These are phyloP conservation scores for Sebastolobus altivelis DNA, from an alignment of 2,797 vertebrate genomes.

Conservation along the genomic window DNA sequence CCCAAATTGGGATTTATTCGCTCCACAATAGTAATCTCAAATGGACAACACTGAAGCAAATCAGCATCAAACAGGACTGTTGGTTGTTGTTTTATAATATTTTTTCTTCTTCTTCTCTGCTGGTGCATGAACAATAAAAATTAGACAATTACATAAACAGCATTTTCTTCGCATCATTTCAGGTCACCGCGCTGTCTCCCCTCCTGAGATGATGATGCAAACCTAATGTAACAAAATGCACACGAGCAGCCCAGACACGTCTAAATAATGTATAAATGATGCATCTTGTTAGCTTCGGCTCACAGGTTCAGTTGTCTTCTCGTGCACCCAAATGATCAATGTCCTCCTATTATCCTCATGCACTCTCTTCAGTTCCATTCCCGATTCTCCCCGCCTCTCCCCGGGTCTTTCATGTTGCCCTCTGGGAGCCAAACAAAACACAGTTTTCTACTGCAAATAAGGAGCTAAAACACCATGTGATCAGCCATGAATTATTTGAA, in stretches of 20 bases:
- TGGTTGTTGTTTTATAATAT: neutral
- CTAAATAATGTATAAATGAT: constrained; percentile 81
- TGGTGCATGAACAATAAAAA: constrained; percentile 36
- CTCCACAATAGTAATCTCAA: constrained; percentile 58
- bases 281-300: constrained; percentile 72
- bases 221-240: constrained; percentile 71
- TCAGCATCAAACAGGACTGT: constrained; percentile 26
- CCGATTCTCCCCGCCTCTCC: constrained; percentile 66
- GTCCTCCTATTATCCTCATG: constrained; percentile 80
- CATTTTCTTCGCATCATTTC: constrained; percentile 37
- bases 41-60: constrained; percentile 43
- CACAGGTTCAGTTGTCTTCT: constrained; percentile 74
- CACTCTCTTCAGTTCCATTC: constrained; percentile 70
- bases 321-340: constrained; percentile 79
- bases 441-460: constrained; percentile 80
- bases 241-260: constrained; percentile 55
- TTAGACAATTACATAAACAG: constrained; percentile 44
- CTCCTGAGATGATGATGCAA: constrained; percentile 68
- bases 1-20: constrained; percentile 69
- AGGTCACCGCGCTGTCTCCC: constrained; percentile 53
- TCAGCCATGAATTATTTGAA: constrained; percentile 87
- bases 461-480: constrained; percentile 84
- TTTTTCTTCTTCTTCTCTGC: constrained; percentile 8
- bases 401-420: constrained; percentile 80
- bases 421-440: constrained; percentile 82